phyloP scores from a whole-genome alignment of 2,797 vertebrate genomes.

The Sternarchorhynchus goeldii region DNA sequence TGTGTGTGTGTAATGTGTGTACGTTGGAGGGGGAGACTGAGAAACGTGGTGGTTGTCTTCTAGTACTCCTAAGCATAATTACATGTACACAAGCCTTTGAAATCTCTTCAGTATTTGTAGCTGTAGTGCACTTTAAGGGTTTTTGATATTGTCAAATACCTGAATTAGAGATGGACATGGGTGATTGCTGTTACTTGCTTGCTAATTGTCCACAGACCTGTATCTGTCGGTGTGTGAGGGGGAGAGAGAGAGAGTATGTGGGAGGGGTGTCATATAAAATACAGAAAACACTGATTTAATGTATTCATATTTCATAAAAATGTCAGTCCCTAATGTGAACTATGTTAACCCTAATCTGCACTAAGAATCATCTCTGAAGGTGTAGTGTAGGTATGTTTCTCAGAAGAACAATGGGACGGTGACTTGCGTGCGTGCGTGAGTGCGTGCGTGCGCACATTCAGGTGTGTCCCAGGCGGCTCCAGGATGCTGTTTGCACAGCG shows the following conservation, averaged over 20 bases:
- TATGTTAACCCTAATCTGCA: neutral
- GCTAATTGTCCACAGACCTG: neutral
- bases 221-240: neutral
- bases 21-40: neutral
- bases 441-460: constrained; percentile 21
- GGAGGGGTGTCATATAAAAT: too few relatives aligned
- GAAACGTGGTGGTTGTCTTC: neutral
- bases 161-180: too few relatives aligned
- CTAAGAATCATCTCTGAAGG: neutral
- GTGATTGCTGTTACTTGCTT: neutral
- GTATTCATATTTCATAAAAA: neutral
- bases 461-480: constrained; percentile 7
- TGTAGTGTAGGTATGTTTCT: constrained; percentile 9
- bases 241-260: too few relatives aligned
- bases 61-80: too few relatives aligned
- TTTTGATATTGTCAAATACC: too few relatives aligned
- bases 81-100: too few relatives aligned
- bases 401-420: neutral
- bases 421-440: constrained; percentile 36
- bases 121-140: too few relatives aligned
- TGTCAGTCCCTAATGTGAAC: neutral
- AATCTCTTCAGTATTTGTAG: too few relatives aligned
- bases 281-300: too few relatives aligned
- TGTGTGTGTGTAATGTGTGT: constrained; percentile 35
- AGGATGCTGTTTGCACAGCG: constrained; percentile 54